phyloP scores from a whole-genome alignment of 2,888 invertebrate genomes.

The Xestoiulus laeticollis region DNA sequence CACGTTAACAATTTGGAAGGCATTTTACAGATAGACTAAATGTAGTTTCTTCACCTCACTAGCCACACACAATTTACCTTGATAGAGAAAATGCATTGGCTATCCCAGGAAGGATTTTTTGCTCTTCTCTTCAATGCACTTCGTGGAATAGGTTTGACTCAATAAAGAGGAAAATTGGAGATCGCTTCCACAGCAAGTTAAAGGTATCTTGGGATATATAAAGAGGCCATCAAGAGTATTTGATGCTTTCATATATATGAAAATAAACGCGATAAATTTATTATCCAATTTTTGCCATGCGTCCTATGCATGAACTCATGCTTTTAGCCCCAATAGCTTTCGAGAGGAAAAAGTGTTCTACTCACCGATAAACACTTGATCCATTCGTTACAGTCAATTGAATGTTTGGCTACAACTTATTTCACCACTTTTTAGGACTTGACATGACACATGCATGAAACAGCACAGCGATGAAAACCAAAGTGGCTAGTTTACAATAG shows the following conservation, averaged over 20 bases:
- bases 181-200: slow-evolving; percentile 24
- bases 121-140: not conserved
- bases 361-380: slow-evolving; percentile 24
- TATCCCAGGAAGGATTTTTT: not conserved
- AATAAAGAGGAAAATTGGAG: slow-evolving; percentile 41
- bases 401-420: slow-evolving; percentile 32
- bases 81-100: not conserved
- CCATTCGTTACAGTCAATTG: slow-evolving; percentile 40
- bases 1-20: not conserved
- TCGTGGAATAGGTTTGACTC: slow-evolving; percentile 39
- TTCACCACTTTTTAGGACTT: not conserved
- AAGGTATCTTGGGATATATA: slow-evolving; percentile 34
- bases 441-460: not conserved
- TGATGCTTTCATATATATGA: slow-evolving; percentile 43
- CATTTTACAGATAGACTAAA: not conserved
- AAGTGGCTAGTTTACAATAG: too few relatives aligned
- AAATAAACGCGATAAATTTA: slow-evolving; percentile 39
- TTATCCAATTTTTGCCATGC: slow-evolving; percentile 38
- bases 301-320: not conserved
- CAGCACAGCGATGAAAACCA: not conserved
- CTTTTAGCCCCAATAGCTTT: not conserved
- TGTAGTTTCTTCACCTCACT: not conserved
- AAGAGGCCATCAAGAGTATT: slow-evolving; percentile 31
- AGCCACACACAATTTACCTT: slow-evolving; percentile 16
- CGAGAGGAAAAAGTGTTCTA: not conserved